phyloP scores from a whole-genome alignment of 2,888 invertebrate species.

The Eristalinus aeneus region DNA sequence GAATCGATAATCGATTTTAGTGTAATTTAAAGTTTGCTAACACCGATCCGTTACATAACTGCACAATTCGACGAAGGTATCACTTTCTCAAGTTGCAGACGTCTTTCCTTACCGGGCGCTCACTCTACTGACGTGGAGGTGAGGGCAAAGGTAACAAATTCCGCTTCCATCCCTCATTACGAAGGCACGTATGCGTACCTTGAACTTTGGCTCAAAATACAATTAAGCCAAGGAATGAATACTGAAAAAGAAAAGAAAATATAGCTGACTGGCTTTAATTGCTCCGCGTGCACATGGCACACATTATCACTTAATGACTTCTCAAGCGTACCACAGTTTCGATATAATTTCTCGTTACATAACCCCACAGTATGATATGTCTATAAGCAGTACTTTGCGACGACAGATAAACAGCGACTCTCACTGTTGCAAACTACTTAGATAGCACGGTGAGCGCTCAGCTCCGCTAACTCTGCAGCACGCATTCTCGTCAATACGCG shows the following conservation, averaged over 20 bases:
- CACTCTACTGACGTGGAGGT: not conserved
- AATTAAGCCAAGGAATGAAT: not conserved
- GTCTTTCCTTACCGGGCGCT: too few relatives aligned
- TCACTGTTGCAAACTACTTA: not conserved
- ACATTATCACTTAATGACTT: slow-evolving; percentile 44
- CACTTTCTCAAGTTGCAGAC: not conserved
- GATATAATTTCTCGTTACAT: slow-evolving; percentile 34
- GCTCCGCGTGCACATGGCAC: slow-evolving; percentile 3
- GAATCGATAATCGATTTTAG: not conserved
- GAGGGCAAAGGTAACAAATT: not conserved
- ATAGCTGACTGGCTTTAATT: slow-evolving; percentile 28
- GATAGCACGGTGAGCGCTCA: not conserved
- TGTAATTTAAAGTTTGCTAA: not conserved
- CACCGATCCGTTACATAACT: not conserved
- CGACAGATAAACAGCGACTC: not conserved
- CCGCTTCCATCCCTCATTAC: slow-evolving; percentile 3
- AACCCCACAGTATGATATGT: slow-evolving; percentile 4
- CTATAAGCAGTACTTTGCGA: not conserved
- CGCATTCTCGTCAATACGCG: not conserved
- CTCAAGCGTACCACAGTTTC: slow-evolving; percentile 13
- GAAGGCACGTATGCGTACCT: not conserved
- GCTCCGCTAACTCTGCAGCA: not conserved
- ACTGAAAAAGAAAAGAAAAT: not conserved
- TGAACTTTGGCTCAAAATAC: slow-evolving; percentile 45
- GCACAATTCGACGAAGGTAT: not conserved